phyloP scores from a whole-genome alignment of 2,113 vertebrate genomes.

The Dicaeum eximium region DNA sequence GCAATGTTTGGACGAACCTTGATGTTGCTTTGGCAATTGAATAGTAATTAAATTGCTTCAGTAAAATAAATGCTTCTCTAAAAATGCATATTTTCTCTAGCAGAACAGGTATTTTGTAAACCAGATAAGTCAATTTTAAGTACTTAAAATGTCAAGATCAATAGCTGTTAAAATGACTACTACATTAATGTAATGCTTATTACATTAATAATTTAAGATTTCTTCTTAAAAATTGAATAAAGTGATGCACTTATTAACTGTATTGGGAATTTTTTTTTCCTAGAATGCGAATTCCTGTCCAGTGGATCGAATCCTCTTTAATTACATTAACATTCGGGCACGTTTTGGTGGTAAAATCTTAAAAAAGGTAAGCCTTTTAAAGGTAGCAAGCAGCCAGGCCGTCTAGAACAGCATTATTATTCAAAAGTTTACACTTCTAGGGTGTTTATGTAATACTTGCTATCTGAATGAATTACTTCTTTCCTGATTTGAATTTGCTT shows the following conservation, averaged over 20 bases:
- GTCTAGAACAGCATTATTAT: not conserved
- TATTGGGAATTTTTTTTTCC: not conserved
- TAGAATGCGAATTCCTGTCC: conserved; percentile 97
- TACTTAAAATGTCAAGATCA: not conserved
- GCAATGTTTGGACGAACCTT: not conserved
- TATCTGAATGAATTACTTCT: not conserved
- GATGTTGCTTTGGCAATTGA: not conserved
- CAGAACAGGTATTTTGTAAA: not conserved
- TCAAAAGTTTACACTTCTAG: not conserved
- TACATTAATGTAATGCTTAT: not conserved
- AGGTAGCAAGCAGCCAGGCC: not conserved
- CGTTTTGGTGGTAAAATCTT: conserved; percentile 85
- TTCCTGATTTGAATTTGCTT: not conserved
- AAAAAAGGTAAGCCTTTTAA: conserved; percentile 78
- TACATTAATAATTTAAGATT: not conserved
- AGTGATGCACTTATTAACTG: not conserved
- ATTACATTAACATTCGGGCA: conserved; percentile 84
- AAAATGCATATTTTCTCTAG: not conserved
- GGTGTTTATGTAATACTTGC: not conserved
- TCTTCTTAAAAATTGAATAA: not conserved
- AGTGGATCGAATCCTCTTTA: conserved; percentile 88
- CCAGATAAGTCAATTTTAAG: not conserved
- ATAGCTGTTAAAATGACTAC: not conserved
- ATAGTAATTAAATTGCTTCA: not conserved
- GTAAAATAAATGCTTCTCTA: not conserved